Evolutionary conservation across 1,140 invertebrate species (phyloP).

Genomic region (Platyscapa corneri): DNA sequence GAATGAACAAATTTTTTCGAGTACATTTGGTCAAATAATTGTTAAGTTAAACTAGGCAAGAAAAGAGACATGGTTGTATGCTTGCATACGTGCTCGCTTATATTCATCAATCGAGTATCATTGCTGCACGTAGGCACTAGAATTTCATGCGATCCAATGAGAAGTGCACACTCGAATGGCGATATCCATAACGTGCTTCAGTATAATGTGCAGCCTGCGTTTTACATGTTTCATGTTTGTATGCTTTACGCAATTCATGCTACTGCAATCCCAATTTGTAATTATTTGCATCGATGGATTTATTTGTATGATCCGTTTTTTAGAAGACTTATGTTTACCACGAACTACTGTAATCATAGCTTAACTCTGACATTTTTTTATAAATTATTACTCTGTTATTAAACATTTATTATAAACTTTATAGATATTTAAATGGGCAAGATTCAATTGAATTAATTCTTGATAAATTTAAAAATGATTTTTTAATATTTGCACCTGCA

Average conservation of each 20-base stretch:
- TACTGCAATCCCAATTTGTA: constrained; percentile 3
- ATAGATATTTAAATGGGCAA: too few species aligned
- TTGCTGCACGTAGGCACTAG: constrained; percentile 21
- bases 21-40: not conserved
- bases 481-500: too few species aligned
- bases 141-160: constrained; percentile 40
- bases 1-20: too few species aligned
- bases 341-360: not conserved
- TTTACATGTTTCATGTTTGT: constrained; percentile 40
- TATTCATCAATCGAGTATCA: constrained; percentile 44
- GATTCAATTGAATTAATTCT: too few species aligned
- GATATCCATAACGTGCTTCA: constrained; percentile 37
- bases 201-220: not conserved
- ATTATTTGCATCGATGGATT: constrained; percentile 13
- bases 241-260: not conserved
- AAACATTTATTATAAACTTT: too few species aligned
- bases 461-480: too few species aligned
- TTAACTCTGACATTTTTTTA: too few species aligned
- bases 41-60: not conserved
- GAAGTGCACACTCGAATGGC: constrained; percentile 6
- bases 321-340: not conserved
- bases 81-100: constrained; percentile 17
- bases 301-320: not conserved
- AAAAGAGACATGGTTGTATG: not conserved
- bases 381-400: too few species aligned